Conservation (phyloP, 1,140 invertebrate species). For the Drosophila sechellia region DNA sequence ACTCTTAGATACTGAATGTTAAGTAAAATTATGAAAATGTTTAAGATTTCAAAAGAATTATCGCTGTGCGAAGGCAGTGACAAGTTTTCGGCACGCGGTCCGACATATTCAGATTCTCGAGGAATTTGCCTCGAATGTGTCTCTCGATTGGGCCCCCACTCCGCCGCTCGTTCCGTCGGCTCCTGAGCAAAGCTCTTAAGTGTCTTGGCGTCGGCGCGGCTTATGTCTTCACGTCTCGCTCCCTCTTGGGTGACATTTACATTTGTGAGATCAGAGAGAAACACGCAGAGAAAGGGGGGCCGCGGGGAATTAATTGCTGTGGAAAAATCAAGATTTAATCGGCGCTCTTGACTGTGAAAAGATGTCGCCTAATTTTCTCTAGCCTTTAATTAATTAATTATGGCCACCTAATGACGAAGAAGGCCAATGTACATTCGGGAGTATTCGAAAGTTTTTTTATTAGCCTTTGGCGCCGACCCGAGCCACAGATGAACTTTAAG, state of each 20-base stretch:
- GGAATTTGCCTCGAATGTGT: slow-evolving; percentile 57
- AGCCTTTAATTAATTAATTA: slow-evolving; percentile 78
- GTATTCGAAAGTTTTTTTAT: slow-evolving; percentile 62
- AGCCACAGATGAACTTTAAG: slow-evolving; percentile 7
- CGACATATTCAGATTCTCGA: slow-evolving; percentile 80
- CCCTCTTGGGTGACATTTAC: slow-evolving; percentile 61
- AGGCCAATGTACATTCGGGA: slow-evolving; percentile 3
- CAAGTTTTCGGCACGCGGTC: slow-evolving; percentile 84
- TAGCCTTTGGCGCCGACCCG: slow-evolving; percentile 47
- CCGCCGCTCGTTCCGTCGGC: slow-evolving; percentile 21
- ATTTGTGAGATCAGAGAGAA: slow-evolving; percentile 64
- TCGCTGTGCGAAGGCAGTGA: slow-evolving; percentile 46
- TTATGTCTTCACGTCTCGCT: slow-evolving; percentile 56
- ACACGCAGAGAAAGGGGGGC: slow-evolving; percentile 6
- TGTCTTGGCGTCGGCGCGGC: slow-evolving; percentile 78
- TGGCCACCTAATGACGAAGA: slow-evolving; percentile 30
- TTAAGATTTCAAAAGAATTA: background rate
- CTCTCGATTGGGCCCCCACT: slow-evolving; percentile 14
- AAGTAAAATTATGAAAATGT: background rate
- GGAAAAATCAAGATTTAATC: slow-evolving; percentile 72
- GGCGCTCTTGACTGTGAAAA: slow-evolving; percentile 67
- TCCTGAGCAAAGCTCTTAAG: slow-evolving; percentile 77
- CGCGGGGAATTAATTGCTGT: slow-evolving; percentile 69
- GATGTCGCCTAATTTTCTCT: slow-evolving; percentile 74
- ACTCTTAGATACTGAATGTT: too few species aligned